These are phyloP conservation scores for Drosophila silvestris DNA, from an alignment of 2,888 invertebrate genomes.

Conservation along the genomic window DNA sequence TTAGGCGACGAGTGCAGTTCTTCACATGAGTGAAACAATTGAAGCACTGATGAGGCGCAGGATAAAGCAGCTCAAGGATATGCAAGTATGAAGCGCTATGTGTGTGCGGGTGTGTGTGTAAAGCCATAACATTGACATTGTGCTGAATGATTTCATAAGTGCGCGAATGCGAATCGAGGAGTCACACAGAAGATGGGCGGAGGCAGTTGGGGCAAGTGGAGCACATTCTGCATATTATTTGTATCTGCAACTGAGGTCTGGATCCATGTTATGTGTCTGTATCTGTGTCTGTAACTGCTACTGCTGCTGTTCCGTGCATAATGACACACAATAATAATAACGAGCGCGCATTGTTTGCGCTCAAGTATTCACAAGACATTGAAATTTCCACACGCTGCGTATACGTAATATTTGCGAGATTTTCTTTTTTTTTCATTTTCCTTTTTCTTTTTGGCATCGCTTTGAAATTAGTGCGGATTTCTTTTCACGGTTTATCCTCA, in stretches of 20 bases:
- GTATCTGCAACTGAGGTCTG: slow-evolving; percentile 18
- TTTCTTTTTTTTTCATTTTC: slow-evolving; percentile 9
- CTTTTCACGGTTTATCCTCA: slow-evolving; percentile 58
- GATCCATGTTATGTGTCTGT: slow-evolving; percentile 15
- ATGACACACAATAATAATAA: slow-evolving; percentile 76
- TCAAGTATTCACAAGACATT: slow-evolving; percentile 61
- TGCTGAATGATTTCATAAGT: slow-evolving; percentile 75
- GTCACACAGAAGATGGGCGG: slow-evolving; percentile 2
- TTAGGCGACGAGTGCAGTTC: slow-evolving; percentile 80
- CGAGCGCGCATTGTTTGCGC: slow-evolving; percentile 76
- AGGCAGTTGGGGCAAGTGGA: background rate
- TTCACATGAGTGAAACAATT: slow-evolving; percentile 81
- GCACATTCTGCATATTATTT: slow-evolving; percentile 16
- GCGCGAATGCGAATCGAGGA: slow-evolving; percentile 39
- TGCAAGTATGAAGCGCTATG: slow-evolving; percentile 7
- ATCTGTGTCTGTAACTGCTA: slow-evolving; percentile 47
- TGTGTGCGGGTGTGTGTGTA: slow-evolving; percentile 21
- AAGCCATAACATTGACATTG: slow-evolving; percentile 80
- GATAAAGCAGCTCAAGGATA: slow-evolving; percentile 36
- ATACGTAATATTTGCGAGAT: slow-evolving; percentile 70
- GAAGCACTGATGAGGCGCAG: slow-evolving; percentile 70
- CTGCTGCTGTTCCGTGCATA: slow-evolving; percentile 63
- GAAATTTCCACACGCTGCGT: slow-evolving; percentile 72
- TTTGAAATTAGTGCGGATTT: slow-evolving; percentile 77
- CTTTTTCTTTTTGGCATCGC: slow-evolving; percentile 14